phyloP scores from a whole-genome alignment of 53 echinoderm and acorn worm genomes.

The Antedon mediterranea region DNA sequence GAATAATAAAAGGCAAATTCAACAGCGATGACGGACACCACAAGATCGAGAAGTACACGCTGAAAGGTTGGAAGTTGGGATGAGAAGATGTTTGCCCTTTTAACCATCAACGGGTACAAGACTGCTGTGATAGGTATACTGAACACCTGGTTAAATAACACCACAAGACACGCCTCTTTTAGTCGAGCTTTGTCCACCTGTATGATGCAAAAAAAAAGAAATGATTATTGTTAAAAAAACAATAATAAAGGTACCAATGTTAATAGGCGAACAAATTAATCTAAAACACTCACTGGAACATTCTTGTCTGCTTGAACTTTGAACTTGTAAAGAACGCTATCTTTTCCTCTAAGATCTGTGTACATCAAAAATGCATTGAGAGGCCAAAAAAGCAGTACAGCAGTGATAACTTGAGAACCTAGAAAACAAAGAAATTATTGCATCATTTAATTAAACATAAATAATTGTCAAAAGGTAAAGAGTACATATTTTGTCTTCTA shows the following conservation, averaged over 20 bases:
- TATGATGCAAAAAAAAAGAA: too few relatives aligned
- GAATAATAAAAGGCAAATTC: constrained; percentile 48
- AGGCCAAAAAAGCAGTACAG: constrained; percentile 39
- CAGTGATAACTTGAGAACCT: not conserved
- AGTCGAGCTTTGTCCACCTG: not conserved
- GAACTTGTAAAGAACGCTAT: constrained; percentile 56
- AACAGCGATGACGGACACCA: constrained; percentile 27
- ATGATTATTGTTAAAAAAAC: too few relatives aligned
- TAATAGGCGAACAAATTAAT: too few relatives aligned
- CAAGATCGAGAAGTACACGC: constrained; percentile 21
- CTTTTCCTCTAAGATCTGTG: constrained; percentile 43
- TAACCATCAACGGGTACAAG: not conserved
- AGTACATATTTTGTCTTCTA: too few relatives aligned
- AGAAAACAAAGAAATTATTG: not conserved
- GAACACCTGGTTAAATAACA: not conserved
- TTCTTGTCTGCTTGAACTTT: constrained; percentile 81
- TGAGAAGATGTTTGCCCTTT: not conserved
- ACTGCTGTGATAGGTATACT: not conserved
- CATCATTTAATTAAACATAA: too few relatives aligned
- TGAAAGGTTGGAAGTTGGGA: constrained; percentile 30
- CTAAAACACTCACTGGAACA: constrained; percentile 51
- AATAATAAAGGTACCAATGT: too few relatives aligned
- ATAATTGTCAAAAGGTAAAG: too few relatives aligned
- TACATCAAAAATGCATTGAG: constrained; percentile 54
- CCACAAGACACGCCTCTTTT: not conserved